A percentile compares a stretch with the other conserved stretches of the same genome.
Conservation (phyloP, 2,797 vertebrate species). For the Neostethus bicornis region DNA sequence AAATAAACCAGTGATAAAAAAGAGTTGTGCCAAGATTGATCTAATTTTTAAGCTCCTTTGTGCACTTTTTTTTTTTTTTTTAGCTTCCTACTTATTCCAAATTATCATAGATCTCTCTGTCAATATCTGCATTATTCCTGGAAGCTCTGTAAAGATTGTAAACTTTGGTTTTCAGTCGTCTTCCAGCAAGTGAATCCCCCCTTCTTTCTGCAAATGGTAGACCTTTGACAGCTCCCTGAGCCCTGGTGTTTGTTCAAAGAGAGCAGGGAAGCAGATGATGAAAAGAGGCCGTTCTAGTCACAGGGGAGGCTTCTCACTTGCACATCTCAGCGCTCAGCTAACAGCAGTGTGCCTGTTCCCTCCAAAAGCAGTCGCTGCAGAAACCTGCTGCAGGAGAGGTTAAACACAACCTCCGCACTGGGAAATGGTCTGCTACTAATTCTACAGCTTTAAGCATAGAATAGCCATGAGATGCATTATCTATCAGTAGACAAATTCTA, state of each 20-base stretch:
- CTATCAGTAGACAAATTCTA: conserved; percentile 40
- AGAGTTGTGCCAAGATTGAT: conserved; percentile 49
- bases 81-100: not conserved
- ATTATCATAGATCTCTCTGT: conserved; percentile 3
- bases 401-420: conserved; percentile 48
- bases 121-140: conserved; percentile 23
- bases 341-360: conserved; percentile 40
- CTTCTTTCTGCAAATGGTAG: conserved; percentile 46
- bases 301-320: conserved; percentile 55
- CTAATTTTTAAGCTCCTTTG: conserved; percentile 38
- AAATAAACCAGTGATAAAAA: conserved; percentile 80
- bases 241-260: conserved; percentile 72
- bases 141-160: conserved; percentile 34
- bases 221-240: conserved; percentile 63
- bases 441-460: conserved; percentile 51
- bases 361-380: conserved; percentile 46
- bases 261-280: conserved; percentile 67
- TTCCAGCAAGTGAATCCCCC: conserved; percentile 42
- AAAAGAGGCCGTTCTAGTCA: conserved; percentile 74
- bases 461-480: conserved; percentile 43
- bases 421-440: conserved; percentile 40
- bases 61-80: conserved; percentile 13
- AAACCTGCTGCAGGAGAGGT: conserved; percentile 62
- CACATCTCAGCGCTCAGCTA: conserved; percentile 43
- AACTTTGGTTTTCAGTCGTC: conserved; percentile 40